Evolutionary conservation across 2,888 invertebrate genomes (phyloP).

Genomic region (Anorthoa munda): DNA sequence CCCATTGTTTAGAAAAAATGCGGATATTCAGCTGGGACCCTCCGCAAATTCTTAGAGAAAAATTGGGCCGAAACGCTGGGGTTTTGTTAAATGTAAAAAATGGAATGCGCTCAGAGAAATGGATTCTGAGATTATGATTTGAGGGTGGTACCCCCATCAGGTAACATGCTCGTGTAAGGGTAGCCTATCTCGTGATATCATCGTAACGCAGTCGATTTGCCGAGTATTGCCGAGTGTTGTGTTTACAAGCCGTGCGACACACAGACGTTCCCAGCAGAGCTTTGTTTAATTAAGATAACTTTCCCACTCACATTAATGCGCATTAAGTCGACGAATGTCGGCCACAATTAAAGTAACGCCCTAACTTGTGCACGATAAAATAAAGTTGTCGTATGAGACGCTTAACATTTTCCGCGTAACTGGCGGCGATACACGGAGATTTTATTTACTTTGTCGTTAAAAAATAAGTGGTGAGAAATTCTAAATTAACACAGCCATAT

Average conservation of each 20-base stretch:
- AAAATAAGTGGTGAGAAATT: conserved; percentile 41
- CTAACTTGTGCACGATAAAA: conserved; percentile 67
- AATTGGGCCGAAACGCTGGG: conserved; percentile 50
- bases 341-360: conserved; percentile 72
- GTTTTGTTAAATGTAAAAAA: conserved; percentile 63
- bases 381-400: conserved; percentile 65
- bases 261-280: conserved; percentile 66
- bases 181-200: conserved; percentile 6
- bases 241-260: conserved; percentile 67
- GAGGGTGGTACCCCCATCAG: too few species aligned
- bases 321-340: conserved; percentile 73
- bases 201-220: conserved; percentile 44
- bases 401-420: conserved; percentile 49
- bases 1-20: conserved; percentile 81
- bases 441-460: conserved; percentile 42
- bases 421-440: conserved; percentile 37
- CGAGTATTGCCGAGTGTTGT: conserved; percentile 50
- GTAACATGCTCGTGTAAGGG: conserved; percentile 12
- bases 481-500: conserved; percentile 24
- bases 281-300: conserved; percentile 84
- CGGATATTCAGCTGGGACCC: conserved; percentile 70
- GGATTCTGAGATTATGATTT: conserved; percentile 50
- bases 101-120: conserved; percentile 53
- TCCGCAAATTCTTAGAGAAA: conserved; percentile 68
- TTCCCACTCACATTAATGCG: conserved; percentile 74